Base-by-base conservation (phyloP, 2,797 vertebrate genomes). In the Spinus pinus region DNA sequence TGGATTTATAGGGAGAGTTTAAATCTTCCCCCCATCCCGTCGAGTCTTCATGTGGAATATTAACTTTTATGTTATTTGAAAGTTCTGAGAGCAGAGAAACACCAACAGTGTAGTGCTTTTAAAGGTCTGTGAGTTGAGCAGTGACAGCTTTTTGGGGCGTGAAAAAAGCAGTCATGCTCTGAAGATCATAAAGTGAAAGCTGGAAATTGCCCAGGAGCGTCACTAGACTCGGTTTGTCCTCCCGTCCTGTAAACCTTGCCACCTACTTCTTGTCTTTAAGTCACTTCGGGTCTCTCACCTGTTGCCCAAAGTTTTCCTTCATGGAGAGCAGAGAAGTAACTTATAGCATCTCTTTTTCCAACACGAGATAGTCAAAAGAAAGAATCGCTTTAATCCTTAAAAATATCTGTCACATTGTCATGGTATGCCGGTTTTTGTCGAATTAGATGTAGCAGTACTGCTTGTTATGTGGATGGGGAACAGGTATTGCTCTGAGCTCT, bases 21-120 rank as follows among this genome's bases (percentile, higher is more conserved):
- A 0, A 42, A 4, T 53, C 23, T 28, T 2, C 2, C 11, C 8
- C 2, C 11, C 14, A 6, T 17, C 18, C 4, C 12, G 24, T 8
- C 5, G 5, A 19, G 3, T 33, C 23, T 50, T 82, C 10, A 4
- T 9, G 20, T 17, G 22, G 18, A 25, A 49, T 27, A 35, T 67
- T 10, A 56, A 41, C 44, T 83, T 88, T 3, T 15, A 20, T 10
- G 7, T 62, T 0, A n/a, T 62, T 83, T 35, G 46, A 24, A 82
- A 24, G 27, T 30, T 30, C 10, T 30, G 65, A n/a, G 42, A 50
- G 54, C 12, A 8, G 35, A 41, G 33, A 9, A n/a, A 20, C 35
- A 13, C 33, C n/a, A 39, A 4, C 14, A 21, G 10, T 28, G 51
- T 14, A 2, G 7, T 14, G n/a, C 31, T 37, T 56, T 51, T 57